A percentile compares a stretch with the other conserved stretches of the same genome.
These are phyloP conservation scores for Syngnathus rostellatus DNA, from an alignment of 2,797 vertebrate species.

Conservation along the genomic window DNA sequence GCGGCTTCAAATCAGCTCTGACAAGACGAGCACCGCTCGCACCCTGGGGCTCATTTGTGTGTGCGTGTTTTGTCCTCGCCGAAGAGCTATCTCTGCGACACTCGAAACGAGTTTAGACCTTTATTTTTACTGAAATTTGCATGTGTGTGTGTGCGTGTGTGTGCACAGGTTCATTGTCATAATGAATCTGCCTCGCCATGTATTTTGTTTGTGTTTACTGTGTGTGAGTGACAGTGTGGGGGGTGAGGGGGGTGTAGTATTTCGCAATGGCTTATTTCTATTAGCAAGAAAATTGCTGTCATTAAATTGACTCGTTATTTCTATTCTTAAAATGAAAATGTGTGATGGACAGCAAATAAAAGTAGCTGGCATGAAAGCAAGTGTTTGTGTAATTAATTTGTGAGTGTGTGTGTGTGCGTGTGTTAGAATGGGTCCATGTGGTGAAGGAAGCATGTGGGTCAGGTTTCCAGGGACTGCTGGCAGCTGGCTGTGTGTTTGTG, in stretches of 20 bases:
- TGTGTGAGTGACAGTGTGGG: too few relatives aligned
- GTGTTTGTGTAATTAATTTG: neutral
- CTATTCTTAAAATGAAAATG: neutral
- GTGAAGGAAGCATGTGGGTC: constrained; percentile 1
- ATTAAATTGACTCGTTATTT: neutral
- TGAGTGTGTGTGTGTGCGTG: neutral
- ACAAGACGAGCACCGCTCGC: constrained; percentile 41
- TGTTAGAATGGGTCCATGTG: neutral
- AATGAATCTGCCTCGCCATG: too few relatives aligned
- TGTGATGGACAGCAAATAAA: neutral
- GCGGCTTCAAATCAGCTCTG: constrained; percentile 39
- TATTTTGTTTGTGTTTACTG: too few relatives aligned
- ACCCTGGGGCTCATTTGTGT: constrained; percentile 21
- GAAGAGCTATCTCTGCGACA: neutral
- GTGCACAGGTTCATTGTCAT: neutral
- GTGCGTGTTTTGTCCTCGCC: neutral
- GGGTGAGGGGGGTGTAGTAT: too few relatives aligned
- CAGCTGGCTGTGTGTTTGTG: constrained; percentile 7
- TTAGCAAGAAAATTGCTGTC: neutral
- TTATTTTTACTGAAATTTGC: too few relatives aligned
- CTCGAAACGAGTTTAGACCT: too few relatives aligned
- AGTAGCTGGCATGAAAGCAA: neutral
- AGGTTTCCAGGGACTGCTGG: constrained; percentile 10
- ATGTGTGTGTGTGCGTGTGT: constrained; percentile 11
- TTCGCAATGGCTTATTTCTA: neutral